Percentiles rank a stretch among this genome's conserved stretches.
Conservation (phyloP, 2,888 invertebrate genomes). For the Pimpla rufipes region DNA sequence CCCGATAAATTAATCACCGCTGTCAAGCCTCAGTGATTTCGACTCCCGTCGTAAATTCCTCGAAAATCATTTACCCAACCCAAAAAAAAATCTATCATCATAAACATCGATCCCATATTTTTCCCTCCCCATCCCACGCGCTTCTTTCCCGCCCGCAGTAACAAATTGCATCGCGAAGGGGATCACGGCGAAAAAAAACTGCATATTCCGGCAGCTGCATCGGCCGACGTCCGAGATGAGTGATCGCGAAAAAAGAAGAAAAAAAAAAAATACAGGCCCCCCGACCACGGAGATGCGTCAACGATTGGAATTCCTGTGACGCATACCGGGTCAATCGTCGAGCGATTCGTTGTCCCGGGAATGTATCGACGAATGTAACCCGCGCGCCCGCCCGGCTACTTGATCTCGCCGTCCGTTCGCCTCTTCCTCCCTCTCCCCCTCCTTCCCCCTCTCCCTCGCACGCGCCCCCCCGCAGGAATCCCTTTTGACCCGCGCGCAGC, state of each 20-base stretch:
- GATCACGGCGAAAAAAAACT: not conserved
- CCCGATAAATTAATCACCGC: no score
- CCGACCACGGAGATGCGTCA: conserved; percentile 26
- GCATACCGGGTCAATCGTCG: conserved; percentile 80
- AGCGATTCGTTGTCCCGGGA: conserved; percentile 64
- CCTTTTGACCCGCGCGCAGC: conserved; percentile 17
- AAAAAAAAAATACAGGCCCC: conserved; percentile 3
- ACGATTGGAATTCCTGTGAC: conserved; percentile 76
- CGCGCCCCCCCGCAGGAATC: not conserved
- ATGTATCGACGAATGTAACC: conserved; percentile 66
- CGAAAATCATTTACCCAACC: no score
- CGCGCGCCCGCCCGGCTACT: conserved; percentile 42
- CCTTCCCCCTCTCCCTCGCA: not conserved
- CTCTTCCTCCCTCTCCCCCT: not conserved
- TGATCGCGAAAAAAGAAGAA: conserved; percentile 9
- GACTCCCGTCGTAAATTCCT: no score
- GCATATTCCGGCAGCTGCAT: conserved; percentile 1
- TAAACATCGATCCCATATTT: not conserved
- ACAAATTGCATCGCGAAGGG: not conserved
- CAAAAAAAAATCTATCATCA: not conserved
- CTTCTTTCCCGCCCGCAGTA: not conserved
- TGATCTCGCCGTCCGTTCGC: conserved; percentile 50
- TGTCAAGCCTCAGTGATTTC: no score
- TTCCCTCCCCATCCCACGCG: not conserved
- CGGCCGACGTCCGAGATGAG: not conserved